phyloP scores from a whole-genome alignment of 2,797 vertebrate genomes.

The Platalea minor region DNA sequence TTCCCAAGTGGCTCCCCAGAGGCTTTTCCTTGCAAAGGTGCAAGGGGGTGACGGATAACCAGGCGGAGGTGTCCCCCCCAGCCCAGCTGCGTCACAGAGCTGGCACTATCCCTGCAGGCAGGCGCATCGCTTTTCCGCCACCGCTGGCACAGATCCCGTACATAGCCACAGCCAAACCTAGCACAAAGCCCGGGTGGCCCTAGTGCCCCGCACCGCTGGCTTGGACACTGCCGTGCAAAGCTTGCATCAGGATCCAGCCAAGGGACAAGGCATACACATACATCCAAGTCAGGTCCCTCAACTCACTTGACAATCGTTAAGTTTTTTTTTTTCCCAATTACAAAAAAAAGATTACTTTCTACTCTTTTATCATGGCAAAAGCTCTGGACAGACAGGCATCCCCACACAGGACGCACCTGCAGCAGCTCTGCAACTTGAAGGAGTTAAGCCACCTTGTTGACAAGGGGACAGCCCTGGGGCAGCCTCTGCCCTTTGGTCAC shows the following conservation, averaged over 20 bases:
- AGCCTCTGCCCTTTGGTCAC: neutral
- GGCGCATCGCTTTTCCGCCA: neutral
- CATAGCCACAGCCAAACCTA: neutral
- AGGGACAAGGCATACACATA: fast-evolving
- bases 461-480: neutral
- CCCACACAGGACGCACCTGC: neutral
- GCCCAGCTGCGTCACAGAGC: neutral
- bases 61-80: neutral
- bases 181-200: neutral
- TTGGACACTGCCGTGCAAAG: neutral
- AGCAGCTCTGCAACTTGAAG: neutral
- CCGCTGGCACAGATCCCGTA: neutral
- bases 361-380: neutral
- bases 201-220: neutral
- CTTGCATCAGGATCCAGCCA: neutral
- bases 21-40: neutral
- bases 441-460: neutral
- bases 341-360: neutral
- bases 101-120: neutral
- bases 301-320: neutral
- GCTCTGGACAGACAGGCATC: neutral
- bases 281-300: neutral
- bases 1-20: neutral
- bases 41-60: neutral
- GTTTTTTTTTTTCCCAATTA: neutral